Percentiles rank a stretch among this genome's conserved stretches.
These are phyloP conservation scores for Amphimallon solstitiale DNA, from an alignment of 2,888 invertebrate genomes.

Conservation along the genomic window DNA sequence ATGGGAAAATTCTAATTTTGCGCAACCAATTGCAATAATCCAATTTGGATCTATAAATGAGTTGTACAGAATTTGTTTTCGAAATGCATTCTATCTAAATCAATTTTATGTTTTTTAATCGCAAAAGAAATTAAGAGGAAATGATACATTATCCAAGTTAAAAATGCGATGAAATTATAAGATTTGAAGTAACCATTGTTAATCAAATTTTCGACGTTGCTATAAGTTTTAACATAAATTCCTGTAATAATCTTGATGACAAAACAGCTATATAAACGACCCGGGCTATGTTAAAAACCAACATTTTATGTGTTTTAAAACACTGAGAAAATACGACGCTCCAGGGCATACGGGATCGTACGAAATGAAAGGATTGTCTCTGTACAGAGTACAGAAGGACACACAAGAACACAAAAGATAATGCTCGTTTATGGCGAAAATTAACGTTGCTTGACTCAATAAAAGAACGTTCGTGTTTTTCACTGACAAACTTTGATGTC, in stretches of 20 bases:
- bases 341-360: not conserved
- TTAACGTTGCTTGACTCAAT: slow-evolving; percentile 28
- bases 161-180: too few species aligned
- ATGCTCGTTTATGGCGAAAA: not conserved
- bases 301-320: not conserved
- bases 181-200: too few species aligned
- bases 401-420: not conserved
- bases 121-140: too few species aligned
- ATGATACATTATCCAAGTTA: too few species aligned
- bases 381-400: not conserved
- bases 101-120: too few species aligned
- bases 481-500: slow-evolving; percentile 25
- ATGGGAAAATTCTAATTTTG: too few species aligned
- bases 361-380: not conserved
- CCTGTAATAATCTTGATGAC: not conserved
- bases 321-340: not conserved
- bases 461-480: not conserved
- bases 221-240: not conserved
- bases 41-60: too few species aligned
- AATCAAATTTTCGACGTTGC: not conserved
- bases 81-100: too few species aligned
- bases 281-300: not conserved
- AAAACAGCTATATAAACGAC: not conserved
- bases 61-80: too few species aligned
- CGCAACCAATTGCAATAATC: too few species aligned